Evolutionary conservation across 1,140 invertebrate genomes (phyloP).

Genomic region (Camponotus floridanus): DNA sequence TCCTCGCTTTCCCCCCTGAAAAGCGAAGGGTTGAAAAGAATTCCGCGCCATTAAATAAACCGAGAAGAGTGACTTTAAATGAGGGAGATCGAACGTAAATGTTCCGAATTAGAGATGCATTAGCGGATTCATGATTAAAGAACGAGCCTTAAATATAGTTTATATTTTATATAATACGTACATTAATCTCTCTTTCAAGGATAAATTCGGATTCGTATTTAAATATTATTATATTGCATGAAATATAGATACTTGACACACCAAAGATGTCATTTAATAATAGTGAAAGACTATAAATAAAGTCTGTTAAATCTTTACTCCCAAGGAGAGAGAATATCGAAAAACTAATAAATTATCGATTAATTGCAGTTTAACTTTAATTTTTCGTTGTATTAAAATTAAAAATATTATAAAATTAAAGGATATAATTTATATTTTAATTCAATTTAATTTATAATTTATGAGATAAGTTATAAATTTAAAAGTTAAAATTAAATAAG

Average conservation of each 20-base stretch:
- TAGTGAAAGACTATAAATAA: too few relatives aligned
- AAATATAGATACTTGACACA: neutral
- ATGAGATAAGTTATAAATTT: too few relatives aligned
- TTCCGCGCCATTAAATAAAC: slow-evolving; percentile 66
- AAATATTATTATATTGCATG: too few relatives aligned
- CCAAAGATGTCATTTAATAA: too few relatives aligned
- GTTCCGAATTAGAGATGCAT: neutral
- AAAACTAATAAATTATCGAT: neutral
- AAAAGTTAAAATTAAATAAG: too few relatives aligned
- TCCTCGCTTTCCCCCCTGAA: slow-evolving; percentile 46
- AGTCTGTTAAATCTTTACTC: too few relatives aligned
- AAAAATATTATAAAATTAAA: too few relatives aligned
- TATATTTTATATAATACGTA: slow-evolving; percentile 58
- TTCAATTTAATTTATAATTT: too few relatives aligned
- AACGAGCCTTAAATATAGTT: neutral
- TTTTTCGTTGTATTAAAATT: neutral
- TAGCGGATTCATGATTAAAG: neutral
- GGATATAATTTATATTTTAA: too few relatives aligned
- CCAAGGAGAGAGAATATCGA: too few relatives aligned
- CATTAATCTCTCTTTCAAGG: neutral
- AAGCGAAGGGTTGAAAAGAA: slow-evolving; percentile 36
- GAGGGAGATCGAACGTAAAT: slow-evolving; percentile 49
- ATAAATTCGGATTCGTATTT: neutral
- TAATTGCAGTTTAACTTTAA: neutral
- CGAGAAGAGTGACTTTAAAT: slow-evolving; percentile 46